Base-by-base conservation (phyloP, 37 sponge, comb jelly and placozoan species). In the Trichoplax adhaerens region DNA sequence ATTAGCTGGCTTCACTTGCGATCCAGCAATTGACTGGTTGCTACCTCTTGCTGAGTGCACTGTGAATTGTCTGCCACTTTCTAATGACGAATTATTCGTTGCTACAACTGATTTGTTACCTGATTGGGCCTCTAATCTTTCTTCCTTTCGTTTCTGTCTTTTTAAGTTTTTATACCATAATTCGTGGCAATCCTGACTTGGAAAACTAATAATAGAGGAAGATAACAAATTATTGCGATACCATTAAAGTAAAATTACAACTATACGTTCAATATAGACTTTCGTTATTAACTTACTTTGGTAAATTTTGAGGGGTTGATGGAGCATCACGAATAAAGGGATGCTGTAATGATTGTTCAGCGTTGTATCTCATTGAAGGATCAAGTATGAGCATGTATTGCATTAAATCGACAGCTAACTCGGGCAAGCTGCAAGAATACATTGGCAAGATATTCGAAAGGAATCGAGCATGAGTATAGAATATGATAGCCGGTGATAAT, bases 151-250 rank as follows among this genome's bases (percentile, higher is more conserved):
- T 57, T 83, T 79, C 48, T 77, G 72, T 72, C 85, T 81, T 73
- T 81, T 91, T 54, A 79, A 79, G 29, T 29, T 29, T 29, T 29
- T 29, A 29, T 29, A 29, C 97, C 92, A 95, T 86, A 95, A 80
- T 69, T 95, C 97, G 65, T 95, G 97, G 58, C 97, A 95, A 77
- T 95, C 97, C 68, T 95, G 97, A 29, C 29, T 29, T 29, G 29
- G 29, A 29, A 29, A 29, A 29, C 29, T 29, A 29, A 29, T 29
- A 29, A 29, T 29, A 29, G 29, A 29, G 29, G 29, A 29, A 29
- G 29, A 29, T 29, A 29, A 29, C 29, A 29, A 29, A 29, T 29
- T 29, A 29, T 29, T 0, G 0, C 29, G 29, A 29, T 29, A 29
- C 29, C 29, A 57, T 55, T 73, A 4, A 12, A 48, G 55, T 7